A percentile compares a stretch with the other conserved stretches of the same genome.
Conservation (phyloP, 2,797 vertebrate species). For the Poeciliopsis infans region DNA sequence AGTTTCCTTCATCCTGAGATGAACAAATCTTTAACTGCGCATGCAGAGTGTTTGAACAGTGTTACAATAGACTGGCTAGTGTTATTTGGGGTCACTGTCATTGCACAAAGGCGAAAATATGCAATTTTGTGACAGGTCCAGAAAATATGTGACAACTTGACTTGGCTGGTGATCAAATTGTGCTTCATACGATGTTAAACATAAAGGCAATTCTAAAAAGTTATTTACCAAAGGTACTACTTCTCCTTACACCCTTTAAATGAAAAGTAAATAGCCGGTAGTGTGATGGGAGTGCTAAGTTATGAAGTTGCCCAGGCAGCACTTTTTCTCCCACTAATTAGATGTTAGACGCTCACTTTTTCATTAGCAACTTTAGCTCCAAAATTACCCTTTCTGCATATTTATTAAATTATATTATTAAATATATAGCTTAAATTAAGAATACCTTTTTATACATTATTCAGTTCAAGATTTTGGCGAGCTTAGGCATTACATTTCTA, state of each 20-base stretch:
- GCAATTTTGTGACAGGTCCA: background rate
- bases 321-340: background rate
- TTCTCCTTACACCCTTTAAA: background rate
- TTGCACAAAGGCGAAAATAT: background rate
- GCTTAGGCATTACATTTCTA: no score
- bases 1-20: background rate
- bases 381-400: background rate
- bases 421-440: background rate
- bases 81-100: background rate
- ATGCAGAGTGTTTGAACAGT: background rate
- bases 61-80: background rate
- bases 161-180: background rate
- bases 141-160: background rate
- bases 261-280: background rate
- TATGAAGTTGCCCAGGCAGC: background rate
- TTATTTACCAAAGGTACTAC: background rate
- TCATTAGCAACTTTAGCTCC: background rate
- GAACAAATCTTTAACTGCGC: background rate
- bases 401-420: background rate
- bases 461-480: background rate
- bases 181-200: background rate
- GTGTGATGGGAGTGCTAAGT: background rate
- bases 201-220: background rate
- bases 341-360: background rate
- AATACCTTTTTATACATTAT: background rate